Evolutionary conservation across 2,888 invertebrate species (phyloP), one percentile per base, ranked within the genome.

Genomic region (Plebejus anna): DNA sequence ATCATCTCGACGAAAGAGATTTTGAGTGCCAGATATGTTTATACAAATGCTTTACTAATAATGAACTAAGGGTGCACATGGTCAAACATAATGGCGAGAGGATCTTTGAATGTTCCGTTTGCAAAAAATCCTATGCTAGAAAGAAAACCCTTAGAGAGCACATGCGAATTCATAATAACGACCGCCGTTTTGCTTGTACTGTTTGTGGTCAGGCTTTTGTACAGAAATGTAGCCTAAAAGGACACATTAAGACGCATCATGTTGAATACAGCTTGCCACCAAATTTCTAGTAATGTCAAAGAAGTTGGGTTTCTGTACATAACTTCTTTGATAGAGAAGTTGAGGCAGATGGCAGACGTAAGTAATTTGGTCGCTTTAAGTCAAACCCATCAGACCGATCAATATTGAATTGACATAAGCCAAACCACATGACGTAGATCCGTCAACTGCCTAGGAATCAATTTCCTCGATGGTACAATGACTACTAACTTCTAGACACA

Each of bases 211-310:
- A 90, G 78, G 85, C 89, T 0, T 94, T 92, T 13, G 88, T 91
- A 0, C 90, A 93, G 79, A 91, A 91, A 77, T 92, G 90, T 73
- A 91, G 91, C 78, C 78, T 93, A 13, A 92, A 92, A 76, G 88
- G 89, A 1, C 92, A 92, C 80, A 83, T 91, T 75, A 92, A 91
- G 76, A 89, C 90, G 0, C 88, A 88, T 61, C 89, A 91, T 81
- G 80, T 86, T 2, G 87, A 90, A 59, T 86, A 83, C 77, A 82
- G 73, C 80, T 11, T 80, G 36, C 75, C 76, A 66, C 75, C 61
- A 28, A 66, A 77, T 73, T 66, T 66, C 28, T 76, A 66, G 51
- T 70, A 13, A 9, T 61, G n/a, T 28, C 1, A 28, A 11, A 61
- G 55, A 55, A 16, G 13, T 4, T 13, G 16, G 16, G 13, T 1